Evolutionary conservation across 2,797 vertebrate species (phyloP).

Genomic region (Clarias pachynema): DNA sequence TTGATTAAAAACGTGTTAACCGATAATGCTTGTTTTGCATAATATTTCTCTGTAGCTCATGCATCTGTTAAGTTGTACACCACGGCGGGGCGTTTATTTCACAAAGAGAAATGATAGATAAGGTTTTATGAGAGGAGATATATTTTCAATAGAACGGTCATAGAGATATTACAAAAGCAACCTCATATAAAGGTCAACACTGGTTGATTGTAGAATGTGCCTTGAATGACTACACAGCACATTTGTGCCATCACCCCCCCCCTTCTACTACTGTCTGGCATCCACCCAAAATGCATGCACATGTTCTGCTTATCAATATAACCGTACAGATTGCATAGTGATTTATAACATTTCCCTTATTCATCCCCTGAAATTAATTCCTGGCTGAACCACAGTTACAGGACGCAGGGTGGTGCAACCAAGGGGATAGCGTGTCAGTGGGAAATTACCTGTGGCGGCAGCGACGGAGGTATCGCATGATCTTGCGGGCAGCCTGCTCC

Average conservation of each 20-base stretch:
- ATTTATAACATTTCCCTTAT: not conserved
- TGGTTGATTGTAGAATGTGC: not conserved
- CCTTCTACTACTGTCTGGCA: slow-evolving; percentile 1
- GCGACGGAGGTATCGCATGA: slow-evolving; percentile 98
- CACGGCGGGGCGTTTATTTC: not conserved
- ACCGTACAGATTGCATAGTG: slow-evolving; percentile 1
- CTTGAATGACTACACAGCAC: not conserved
- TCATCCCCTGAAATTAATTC: not conserved
- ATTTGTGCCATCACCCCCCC: not conserved
- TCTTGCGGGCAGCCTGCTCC: slow-evolving; percentile 99
- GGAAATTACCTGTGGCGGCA: slow-evolving; percentile 94
- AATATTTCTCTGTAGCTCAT: too few species aligned
- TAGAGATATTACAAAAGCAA: not conserved
- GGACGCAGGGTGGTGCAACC: not conserved
- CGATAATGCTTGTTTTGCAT: too few species aligned
- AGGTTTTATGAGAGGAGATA: not conserved
- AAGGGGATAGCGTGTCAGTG: slow-evolving; percentile 37
- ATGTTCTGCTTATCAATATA: not conserved
- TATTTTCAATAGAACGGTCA: not conserved
- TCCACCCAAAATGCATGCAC: not conserved
- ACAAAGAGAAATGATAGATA: not conserved
- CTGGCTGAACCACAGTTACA: not conserved
- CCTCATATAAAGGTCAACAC: not conserved
- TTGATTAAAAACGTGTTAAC: too few species aligned
- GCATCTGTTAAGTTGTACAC: too few species aligned